Evolutionary conservation across 2,888 invertebrate species (phyloP).

Genomic region (Rotaria sp.): DNA sequence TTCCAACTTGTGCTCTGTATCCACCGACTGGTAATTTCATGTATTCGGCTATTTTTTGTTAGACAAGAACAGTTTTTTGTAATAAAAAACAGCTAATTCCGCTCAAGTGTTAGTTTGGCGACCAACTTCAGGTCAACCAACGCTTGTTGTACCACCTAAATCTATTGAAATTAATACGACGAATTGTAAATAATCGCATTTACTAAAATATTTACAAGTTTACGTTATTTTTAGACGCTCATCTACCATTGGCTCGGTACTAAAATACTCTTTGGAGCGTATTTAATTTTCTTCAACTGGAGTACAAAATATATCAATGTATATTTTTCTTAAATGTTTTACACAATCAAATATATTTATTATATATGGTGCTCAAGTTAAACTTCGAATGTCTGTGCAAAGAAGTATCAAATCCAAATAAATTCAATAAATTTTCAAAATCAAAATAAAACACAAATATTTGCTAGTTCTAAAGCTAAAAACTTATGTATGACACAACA

Average conservation of each 20-base stretch:
- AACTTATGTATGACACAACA: no score
- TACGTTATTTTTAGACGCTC: neutral
- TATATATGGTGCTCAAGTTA: no score
- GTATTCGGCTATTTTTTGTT: neutral
- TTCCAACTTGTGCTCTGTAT: slow-evolving; percentile 50
- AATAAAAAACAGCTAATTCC: slow-evolving; percentile 45
- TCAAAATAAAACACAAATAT: no score
- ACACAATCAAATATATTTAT: no score
- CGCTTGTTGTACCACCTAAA: slow-evolving; percentile 47
- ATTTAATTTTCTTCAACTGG: no score
- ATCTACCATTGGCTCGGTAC: slow-evolving; percentile 17
- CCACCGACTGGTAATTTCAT: slow-evolving; percentile 46
- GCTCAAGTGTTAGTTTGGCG: slow-evolving; percentile 54
- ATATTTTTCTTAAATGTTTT: neutral
- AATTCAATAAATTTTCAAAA: no score
- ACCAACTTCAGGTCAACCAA: slow-evolving; percentile 48
- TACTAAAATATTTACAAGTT: neutral
- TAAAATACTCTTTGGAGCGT: neutral
- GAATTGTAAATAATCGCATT: neutral
- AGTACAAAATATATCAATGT: neutral
- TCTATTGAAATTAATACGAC: slow-evolving; percentile 29
- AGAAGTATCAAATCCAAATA: no score
- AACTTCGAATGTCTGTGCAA: no score
- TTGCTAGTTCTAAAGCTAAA: no score
- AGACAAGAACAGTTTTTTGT: neutral